Evolutionary conservation across 2,888 invertebrate genomes (phyloP).

Genomic region (Temnothorax rugatulus): DNA sequence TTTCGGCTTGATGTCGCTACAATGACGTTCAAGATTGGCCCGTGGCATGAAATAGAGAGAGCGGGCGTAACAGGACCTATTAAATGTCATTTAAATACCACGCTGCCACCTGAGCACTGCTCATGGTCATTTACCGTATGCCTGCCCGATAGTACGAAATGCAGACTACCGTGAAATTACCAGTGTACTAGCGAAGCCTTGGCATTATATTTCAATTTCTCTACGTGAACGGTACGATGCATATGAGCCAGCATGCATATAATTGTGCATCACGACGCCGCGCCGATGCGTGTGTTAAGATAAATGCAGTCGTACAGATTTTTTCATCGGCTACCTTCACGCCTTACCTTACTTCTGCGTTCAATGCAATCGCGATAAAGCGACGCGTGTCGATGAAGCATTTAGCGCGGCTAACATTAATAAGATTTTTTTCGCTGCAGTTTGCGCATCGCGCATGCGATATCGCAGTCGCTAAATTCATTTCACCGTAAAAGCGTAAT

Average conservation of each 20-base stretch:
- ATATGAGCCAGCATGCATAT: background rate
- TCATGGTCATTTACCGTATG: conserved; percentile 29
- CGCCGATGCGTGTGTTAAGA: conserved; percentile 7
- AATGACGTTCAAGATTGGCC: background rate
- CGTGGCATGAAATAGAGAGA: conserved; percentile 40
- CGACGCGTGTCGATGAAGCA: background rate
- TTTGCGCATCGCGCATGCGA: background rate
- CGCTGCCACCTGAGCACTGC: background rate
- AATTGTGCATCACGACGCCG: background rate
- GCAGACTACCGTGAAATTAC: conserved; percentile 62
- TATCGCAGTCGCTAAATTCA: conserved; percentile 43
- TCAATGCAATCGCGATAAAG: background rate
- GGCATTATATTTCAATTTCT: conserved; percentile 58
- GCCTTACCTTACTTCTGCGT: background rate
- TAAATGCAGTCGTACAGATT: conserved; percentile 14
- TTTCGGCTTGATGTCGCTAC: background rate
- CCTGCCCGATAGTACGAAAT: conserved; percentile 14
- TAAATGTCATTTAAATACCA: conserved; percentile 58
- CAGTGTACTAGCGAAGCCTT: conserved; percentile 14
- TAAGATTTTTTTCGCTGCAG: conserved; percentile 17
- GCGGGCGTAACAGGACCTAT: background rate
- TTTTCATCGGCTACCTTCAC: background rate
- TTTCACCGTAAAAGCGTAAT: conserved; percentile 33
- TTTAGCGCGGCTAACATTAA: conserved; percentile 27
- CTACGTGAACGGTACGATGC: conserved; percentile 48